phyloP scores from a whole-genome alignment of 2,113 vertebrate genomes.

The Colaptes auratus region DNA sequence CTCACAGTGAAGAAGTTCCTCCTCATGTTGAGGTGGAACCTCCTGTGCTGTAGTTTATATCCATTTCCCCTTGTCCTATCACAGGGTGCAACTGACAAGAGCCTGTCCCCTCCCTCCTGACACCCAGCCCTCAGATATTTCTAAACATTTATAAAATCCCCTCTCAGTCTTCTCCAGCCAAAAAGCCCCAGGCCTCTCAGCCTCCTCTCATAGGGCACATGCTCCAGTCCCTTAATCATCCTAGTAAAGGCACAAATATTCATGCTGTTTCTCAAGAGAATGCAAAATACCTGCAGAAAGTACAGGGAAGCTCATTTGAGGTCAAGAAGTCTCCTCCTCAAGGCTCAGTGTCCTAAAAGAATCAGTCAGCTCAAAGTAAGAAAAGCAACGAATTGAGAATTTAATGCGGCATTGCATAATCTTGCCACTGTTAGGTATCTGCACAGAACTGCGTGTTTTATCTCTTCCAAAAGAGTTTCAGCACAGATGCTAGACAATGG shows the following conservation, averaged over 20 bases:
- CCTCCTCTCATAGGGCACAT: too few relatives aligned
- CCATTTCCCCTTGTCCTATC: too few relatives aligned
- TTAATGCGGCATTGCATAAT: not conserved
- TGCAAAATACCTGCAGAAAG: not conserved
- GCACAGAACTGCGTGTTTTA: not conserved
- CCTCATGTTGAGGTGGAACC: too few relatives aligned
- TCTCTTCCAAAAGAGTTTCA: not conserved
- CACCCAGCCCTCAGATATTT: too few relatives aligned
- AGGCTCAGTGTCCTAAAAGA: not conserved
- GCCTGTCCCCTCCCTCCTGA: too few relatives aligned
- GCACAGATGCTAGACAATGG: not conserved
- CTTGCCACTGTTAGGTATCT: not conserved
- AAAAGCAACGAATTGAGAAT: not conserved
- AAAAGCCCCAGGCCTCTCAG: too few relatives aligned
- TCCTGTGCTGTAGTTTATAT: too few relatives aligned
- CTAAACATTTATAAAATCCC: too few relatives aligned
- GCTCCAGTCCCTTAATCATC: too few relatives aligned
- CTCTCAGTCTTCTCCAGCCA: too few relatives aligned
- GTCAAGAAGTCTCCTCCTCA: not conserved
- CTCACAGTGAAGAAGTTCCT: too few relatives aligned
- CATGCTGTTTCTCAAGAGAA: slow-evolving; percentile 19
- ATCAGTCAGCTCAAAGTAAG: not conserved
- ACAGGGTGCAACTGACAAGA: too few relatives aligned
- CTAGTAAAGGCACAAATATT: not conserved
- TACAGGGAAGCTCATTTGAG: not conserved